Evolutionary conservation across 2,888 invertebrate genomes (phyloP), one percentile per base, ranked within the genome.

Genomic region (Alloscopus bannaensis): DNA sequence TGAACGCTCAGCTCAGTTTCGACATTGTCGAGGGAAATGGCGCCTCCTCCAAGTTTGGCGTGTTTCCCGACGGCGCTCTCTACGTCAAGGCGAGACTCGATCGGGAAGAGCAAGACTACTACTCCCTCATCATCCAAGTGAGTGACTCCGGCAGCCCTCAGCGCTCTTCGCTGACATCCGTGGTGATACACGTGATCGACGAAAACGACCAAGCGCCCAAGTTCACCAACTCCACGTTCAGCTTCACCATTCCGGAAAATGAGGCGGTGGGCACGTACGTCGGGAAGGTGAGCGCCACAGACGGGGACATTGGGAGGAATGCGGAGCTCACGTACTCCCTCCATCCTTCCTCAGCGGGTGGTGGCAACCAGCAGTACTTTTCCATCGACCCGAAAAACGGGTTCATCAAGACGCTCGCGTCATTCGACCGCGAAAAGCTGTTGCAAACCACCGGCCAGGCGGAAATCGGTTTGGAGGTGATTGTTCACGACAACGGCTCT

Each of bases 161-260:
- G 50, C 92, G 93, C 87, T 94, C 93, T 66, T 96, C 97, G 0
- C 91, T 94, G 62, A 97, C 96, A 1, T 95, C 96, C 6, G 94
- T 98, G 1, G 95, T 97, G 20, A 94, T 98, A 81, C 96, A 97
- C 87, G 93, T 98, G 24, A 93, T 96, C 81, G 99, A 98, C 89
- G 97, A 98, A 89, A 99, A 99, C 88, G 98, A 99, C 89, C 97
- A 98, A 88, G 92, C 94, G 31, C 99, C 99, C 0, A 92, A 94
- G 87, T 99, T 99, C 89, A 93, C 93, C 1, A 96, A 98, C 86
- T 92, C 93, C 31, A 95, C 95, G 18, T 99, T 98, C 88, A 93
- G 94, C 78, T 97, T 98, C 87, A 94, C 93, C 88, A 92, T 98
- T 20, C 92, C 93, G 68, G 96, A 97, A 89, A 96, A 96, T 88